Evolutionary conservation across 2,113 vertebrate genomes (phyloP), one percentile per base, ranked within the genome.

Genomic region (Pavo muticus): DNA sequence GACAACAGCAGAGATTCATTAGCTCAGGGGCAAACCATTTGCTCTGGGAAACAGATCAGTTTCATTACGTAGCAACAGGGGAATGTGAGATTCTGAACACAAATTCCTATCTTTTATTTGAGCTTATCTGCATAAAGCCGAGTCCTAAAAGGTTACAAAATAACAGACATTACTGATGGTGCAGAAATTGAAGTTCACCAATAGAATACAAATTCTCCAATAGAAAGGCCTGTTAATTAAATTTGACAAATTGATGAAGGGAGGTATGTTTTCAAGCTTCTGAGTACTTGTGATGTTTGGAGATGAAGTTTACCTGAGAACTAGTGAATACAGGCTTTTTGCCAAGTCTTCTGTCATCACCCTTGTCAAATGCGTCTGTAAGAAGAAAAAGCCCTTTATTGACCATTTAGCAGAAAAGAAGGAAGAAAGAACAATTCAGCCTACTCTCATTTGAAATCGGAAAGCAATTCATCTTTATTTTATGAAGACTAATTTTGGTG

Each of bases 331-430:
- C 91, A 71, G 98, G 99, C 95, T 99, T 99, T 98, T 98, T 99
- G 87, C 98, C 97, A 94, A 99, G 98, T 97, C 98, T 98, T 97
- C 98, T 98, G 95, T 98, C 98, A 98, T 99, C 99, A 82, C 99
- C 99, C 95, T 98, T 99, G 98, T 99, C 99, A 98, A 99, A 98
- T 92, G 99, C 99, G 97, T 98, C 99, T 99, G 97, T 61, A 93
- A 91, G 91, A 96, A 73, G 80, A 97, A 94, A 74, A 95, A 82
- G 94, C 54, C 78, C 39, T 94, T 95, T 93, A 90, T 95, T 88
- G 70, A 88, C 65, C 94, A 68, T 74, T 64, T 92, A 84, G 71
- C 42, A 94, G 57, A 50, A 65, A 52, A 60, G 14, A 47, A 93
- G 37, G 23, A 8, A 88, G 57, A 63, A 24, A 80, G 50, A 88